A percentile compares a stretch with the other conserved stretches of the same genome.
Evolutionary conservation across 2,888 invertebrate species (phyloP).

Genomic region (Chaetogeoica ovagalla): DNA sequence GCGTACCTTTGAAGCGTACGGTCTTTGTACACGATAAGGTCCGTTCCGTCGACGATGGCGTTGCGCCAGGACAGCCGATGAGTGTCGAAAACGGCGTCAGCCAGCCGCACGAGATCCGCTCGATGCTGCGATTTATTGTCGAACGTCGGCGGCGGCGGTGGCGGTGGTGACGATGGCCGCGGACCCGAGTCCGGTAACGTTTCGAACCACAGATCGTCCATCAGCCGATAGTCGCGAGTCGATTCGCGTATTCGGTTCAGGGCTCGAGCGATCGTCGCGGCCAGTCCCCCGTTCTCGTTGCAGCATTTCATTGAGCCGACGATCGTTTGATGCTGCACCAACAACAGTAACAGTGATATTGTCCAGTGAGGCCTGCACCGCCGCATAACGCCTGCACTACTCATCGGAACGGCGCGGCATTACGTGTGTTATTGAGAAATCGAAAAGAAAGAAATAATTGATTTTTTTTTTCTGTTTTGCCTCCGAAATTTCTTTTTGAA

Average conservation of each 20-base stretch:
- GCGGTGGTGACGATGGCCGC: not conserved
- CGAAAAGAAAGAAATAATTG: too few species aligned
- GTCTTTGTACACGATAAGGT: constrained; percentile 28
- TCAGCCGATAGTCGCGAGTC: not conserved
- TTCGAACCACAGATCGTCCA: constrained; percentile 34
- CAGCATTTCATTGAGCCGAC: not conserved
- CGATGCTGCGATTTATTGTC: not conserved
- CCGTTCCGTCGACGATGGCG: not conserved
- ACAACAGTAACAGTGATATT: too few species aligned
- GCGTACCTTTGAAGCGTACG: not conserved
- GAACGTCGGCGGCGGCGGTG: not conserved
- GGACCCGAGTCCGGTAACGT: not conserved
- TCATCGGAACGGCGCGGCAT: not conserved
- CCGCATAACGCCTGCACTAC: too few species aligned
- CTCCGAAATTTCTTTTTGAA: too few species aligned
- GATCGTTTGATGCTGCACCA: not conserved
- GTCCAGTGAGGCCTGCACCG: too few species aligned
- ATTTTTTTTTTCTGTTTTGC: too few species aligned
- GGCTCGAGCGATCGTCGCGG: not conserved
- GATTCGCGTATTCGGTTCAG: constrained; percentile 6
- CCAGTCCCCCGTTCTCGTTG: not conserved
- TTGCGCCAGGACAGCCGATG: constrained; percentile 27
- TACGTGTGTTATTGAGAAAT: not conserved
- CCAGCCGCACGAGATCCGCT: not conserved
- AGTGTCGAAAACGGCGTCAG: constrained; percentile 30